Evolutionary conservation across 2,113 vertebrate genomes (phyloP).

Genomic region (Uropsilus gracilis): DNA sequence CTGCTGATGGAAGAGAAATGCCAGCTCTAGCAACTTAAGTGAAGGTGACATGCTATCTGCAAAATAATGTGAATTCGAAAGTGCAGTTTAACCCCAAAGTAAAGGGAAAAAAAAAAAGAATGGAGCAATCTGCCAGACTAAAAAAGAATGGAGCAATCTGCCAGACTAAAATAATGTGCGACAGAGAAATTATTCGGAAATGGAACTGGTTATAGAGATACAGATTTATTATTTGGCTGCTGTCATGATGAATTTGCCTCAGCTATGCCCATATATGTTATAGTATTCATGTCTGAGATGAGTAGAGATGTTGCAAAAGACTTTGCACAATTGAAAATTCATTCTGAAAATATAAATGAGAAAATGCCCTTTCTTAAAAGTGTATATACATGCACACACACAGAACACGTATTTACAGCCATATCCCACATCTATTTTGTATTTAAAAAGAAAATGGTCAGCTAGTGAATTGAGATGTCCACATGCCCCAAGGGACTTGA

Average conservation of each 20-base stretch:
- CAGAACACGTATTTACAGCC: background rate
- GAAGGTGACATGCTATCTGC: slow-evolving; percentile 85
- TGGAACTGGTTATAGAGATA: slow-evolving; percentile 82
- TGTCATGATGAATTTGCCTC: slow-evolving; percentile 85
- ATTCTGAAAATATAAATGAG: slow-evolving; percentile 55
- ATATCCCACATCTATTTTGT: background rate
- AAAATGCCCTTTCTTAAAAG: slow-evolving; percentile 34
- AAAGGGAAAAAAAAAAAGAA: slow-evolving; percentile 68
- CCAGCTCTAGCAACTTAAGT: slow-evolving; percentile 80
- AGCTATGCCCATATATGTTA: slow-evolving; percentile 72
- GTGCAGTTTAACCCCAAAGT: slow-evolving; percentile 82
- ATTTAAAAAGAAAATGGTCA: slow-evolving; percentile 9
- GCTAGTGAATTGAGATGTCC: background rate
- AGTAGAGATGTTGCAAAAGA: slow-evolving; percentile 58
- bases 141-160: slow-evolving; percentile 84
- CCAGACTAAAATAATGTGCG: slow-evolving; percentile 83
- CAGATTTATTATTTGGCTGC: slow-evolving; percentile 85
- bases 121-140: slow-evolving; percentile 81
- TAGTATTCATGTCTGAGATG: slow-evolving; percentile 75
- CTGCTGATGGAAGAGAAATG: slow-evolving; percentile 81
- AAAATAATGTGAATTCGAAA: slow-evolving; percentile 84
- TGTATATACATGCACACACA: background rate
- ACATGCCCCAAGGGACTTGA: background rate
- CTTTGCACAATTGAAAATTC: slow-evolving; percentile 72
- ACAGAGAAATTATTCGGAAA: slow-evolving; percentile 86